phyloP scores from a whole-genome alignment of 2,797 vertebrate species.

The Orestias chungarensis region DNA sequence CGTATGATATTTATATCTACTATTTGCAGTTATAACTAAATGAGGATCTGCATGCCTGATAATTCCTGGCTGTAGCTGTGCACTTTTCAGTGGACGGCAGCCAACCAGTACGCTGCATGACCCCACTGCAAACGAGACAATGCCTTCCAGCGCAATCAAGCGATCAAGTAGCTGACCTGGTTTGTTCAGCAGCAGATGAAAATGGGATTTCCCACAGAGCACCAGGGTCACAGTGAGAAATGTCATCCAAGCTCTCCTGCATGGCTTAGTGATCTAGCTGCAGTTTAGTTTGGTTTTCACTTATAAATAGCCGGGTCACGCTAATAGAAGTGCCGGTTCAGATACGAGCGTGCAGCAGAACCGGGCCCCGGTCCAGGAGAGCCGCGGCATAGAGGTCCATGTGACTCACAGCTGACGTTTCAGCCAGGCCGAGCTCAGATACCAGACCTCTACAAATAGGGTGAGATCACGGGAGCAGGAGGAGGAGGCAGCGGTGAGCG shows the following conservation, averaged over 20 bases:
- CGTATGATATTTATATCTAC: not conserved
- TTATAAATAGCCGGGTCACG: conserved; percentile 49
- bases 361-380: conserved; percentile 4
- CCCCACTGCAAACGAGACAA: conserved; percentile 38
- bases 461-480: conserved; percentile 57
- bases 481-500: conserved; percentile 31
- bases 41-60: not conserved
- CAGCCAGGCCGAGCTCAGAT: conserved; percentile 45
- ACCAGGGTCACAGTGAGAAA: conserved; percentile 43
- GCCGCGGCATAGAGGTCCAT: conserved; percentile 22
- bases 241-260: conserved; percentile 27
- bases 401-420: conserved; percentile 40
- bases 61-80: conserved; percentile 19
- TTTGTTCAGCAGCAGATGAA: conserved; percentile 60
- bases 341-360: conserved; percentile 33
- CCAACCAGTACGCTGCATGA: conserved; percentile 39
- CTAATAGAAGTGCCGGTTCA: conserved; percentile 45
- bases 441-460: conserved; percentile 63
- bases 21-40: not conserved
- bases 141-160: conserved; percentile 35
- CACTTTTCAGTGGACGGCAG: conserved; percentile 27
- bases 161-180: conserved; percentile 64
- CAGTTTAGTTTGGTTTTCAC: conserved; percentile 11
- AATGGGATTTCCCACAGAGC: conserved; percentile 55
- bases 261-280: conserved; percentile 16